phyloP scores from a whole-genome alignment of 2,888 invertebrate species.

The Agrotis clavis region DNA sequence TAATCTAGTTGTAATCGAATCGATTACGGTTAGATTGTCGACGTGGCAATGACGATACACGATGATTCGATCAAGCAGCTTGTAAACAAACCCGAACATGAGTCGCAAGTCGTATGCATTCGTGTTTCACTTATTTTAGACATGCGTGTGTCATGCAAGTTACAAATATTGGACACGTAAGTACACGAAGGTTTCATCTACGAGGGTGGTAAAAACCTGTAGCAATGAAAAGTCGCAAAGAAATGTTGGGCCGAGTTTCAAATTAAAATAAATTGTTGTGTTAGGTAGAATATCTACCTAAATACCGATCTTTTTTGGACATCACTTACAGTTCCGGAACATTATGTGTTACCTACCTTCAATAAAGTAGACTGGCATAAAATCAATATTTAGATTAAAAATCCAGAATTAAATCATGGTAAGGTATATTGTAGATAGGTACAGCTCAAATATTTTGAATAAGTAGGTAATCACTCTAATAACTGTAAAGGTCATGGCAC shows the following conservation, averaged over 20 bases:
- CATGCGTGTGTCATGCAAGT: slow-evolving; percentile 27
- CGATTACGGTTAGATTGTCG: slow-evolving; percentile 53
- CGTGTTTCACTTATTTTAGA: slow-evolving; percentile 36
- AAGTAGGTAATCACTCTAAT: too few species aligned
- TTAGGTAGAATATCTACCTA: too few species aligned
- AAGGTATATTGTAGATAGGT: neutral
- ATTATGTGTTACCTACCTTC: too few species aligned
- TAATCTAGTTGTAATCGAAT: slow-evolving; percentile 64
- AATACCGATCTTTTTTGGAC: too few species aligned
- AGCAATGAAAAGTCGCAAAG: too few species aligned
- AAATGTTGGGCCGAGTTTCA: too few species aligned
- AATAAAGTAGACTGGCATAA: too few species aligned
- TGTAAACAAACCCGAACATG: slow-evolving; percentile 55
- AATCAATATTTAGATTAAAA: neutral
- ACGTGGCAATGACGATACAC: slow-evolving; percentile 50
- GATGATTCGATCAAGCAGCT: slow-evolving; percentile 37
- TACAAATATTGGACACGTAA: slow-evolving; percentile 4
- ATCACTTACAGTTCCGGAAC: too few species aligned
- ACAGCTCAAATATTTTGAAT: too few species aligned
- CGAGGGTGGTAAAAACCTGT: neutral
- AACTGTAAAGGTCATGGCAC: too few species aligned
- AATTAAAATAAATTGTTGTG: too few species aligned
- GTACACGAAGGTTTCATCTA: slow-evolving; percentile 1
- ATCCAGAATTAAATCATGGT: neutral
- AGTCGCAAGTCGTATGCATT: slow-evolving; percentile 28